Evolutionary conservation across 1,140 invertebrate genomes (phyloP), one percentile per base, ranked within the genome.

Genomic region (Ostrea denselamellosa): DNA sequence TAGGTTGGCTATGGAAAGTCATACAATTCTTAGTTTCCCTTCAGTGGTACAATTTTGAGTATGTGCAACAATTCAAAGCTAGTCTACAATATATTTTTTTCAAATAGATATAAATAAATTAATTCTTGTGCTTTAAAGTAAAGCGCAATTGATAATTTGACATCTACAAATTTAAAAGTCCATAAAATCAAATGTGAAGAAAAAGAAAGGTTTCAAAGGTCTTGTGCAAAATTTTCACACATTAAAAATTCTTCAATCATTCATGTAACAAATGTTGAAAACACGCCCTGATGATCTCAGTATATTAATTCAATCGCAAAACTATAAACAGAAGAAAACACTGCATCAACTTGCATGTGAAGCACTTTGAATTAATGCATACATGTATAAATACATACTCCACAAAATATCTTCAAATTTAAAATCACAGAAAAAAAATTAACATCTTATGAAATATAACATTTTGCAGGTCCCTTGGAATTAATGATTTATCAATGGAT

Each of bases 401-500:
- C 19, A 77, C 22, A n/a, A 62, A 7, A 7, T 19, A 19, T n/a
- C n/a, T 62, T 58, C n/a, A 62, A 77, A 77, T 25, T 77, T 77
- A 77, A 77, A 77, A 77, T 77, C 68, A 77, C 68, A 77, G 68
- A 77, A 77, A 62, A n/a, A 58, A 62, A 77, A 77, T 77, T 77
- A 28, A 77, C 68, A 77, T 77, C 68, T 77, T 25, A 77, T 77
- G 28, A 77, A 77, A 77, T 77, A 34, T 12, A 77, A 77, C 22
- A 77, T 77, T 77, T 77, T 34, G 28, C 68, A 77, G 68, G 68
- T 77, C 68, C 68, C 68, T 77, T 34, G 68, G 68, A 77, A 77
- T 28, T 77, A 34, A 77, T 77, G 68, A 77, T 77, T 77, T 34
- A 77, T 10, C 22, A 28, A 51, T 52, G 52, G 82, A 51, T 83